Conservation (phyloP, 2,797 vertebrate genomes). For the Mionectes olivaceus region DNA sequence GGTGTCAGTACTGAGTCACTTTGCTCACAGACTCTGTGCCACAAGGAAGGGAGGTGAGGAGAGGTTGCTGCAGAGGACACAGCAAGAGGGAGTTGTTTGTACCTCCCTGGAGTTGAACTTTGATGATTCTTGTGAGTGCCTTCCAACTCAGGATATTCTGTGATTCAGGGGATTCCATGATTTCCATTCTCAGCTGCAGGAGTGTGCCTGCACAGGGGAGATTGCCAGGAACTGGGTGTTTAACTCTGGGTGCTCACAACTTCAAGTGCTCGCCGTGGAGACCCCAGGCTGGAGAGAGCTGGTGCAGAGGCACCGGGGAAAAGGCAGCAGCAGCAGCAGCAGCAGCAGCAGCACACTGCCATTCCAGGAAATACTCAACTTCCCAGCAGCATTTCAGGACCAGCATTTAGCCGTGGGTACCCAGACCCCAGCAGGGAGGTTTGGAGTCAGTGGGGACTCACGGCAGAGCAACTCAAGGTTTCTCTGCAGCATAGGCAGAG, state of each 20-base stretch:
- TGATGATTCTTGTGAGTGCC: background rate
- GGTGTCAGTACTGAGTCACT: constrained; percentile 3
- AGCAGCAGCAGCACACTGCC: background rate
- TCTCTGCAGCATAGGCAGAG: background rate
- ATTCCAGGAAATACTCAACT: background rate
- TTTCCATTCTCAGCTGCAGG: background rate
- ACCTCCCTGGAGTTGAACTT: background rate
- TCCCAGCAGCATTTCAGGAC: background rate
- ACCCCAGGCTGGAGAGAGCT: background rate
- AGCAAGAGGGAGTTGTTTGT: background rate
- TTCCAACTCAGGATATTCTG: background rate
- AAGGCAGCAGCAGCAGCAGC: background rate
- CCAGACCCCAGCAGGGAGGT: background rate
- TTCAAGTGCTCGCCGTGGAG: background rate
- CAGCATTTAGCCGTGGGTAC: accelerated
- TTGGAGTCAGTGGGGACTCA: background rate
- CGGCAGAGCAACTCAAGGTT: background rate
- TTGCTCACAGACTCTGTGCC: background rate
- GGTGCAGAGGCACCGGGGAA: background rate
- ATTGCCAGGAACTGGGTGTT: background rate
- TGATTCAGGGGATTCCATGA: background rate
- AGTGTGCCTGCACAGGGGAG: background rate
- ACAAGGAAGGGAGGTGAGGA: background rate
- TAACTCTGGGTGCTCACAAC: background rate
- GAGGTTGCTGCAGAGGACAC: background rate